Conservation (phyloP, 2,888 invertebrate genomes). For the Operophtera brumata region DNA sequence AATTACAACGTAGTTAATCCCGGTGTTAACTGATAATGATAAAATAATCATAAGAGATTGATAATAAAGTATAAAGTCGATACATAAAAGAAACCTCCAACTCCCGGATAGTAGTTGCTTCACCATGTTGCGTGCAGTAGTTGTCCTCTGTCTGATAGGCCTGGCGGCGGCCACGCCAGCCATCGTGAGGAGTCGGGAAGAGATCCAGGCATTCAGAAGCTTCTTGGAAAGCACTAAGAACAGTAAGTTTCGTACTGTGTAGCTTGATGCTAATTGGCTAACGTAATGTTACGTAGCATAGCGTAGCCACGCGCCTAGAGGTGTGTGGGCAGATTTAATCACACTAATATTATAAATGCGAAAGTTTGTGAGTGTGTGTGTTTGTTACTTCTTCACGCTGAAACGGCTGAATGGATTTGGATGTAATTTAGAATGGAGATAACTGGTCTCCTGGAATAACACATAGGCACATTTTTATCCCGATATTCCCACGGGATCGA, state of each 20-base stretch:
- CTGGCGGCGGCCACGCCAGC: conserved; percentile 51
- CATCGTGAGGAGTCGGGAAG: conserved; percentile 50
- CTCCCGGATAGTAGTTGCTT: not conserved
- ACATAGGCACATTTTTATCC: no score
- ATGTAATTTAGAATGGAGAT: no score
- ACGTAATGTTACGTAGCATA: no score
- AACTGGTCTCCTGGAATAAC: no score
- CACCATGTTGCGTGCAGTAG: conserved; percentile 50
- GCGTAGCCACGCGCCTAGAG: no score
- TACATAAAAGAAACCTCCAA: conserved; percentile 4
- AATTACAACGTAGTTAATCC: conserved; percentile 20
- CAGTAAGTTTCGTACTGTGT: conserved; percentile 46
- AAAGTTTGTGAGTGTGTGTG: no score
- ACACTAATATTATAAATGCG: no score
- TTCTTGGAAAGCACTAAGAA: conserved; percentile 59
- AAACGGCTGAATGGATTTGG: no score
- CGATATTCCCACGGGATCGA: no score
- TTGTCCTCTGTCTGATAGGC: conserved; percentile 46
- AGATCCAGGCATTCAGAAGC: conserved; percentile 59
- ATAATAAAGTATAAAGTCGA: conserved; percentile 35
- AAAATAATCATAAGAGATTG: conserved; percentile 23
- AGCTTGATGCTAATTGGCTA: not conserved
- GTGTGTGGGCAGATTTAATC: no score
- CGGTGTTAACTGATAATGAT: conserved; percentile 39
- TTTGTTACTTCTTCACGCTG: no score